Conservation (phyloP, 92 coral and sea anemone species). For the Porites evermanni region DNA sequence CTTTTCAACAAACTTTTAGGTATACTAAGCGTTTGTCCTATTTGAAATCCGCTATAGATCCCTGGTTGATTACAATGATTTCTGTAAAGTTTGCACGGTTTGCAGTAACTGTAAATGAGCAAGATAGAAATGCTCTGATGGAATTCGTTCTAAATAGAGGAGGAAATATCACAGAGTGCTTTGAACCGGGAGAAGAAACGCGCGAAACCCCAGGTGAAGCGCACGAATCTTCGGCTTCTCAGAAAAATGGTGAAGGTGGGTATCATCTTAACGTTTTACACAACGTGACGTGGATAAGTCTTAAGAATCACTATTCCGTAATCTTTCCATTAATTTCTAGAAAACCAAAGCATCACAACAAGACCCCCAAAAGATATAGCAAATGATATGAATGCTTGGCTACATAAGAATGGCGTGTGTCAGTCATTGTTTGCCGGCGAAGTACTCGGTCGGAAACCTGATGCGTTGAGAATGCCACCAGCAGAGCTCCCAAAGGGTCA, state of each 20-base stretch:
- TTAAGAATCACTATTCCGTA: not conserved
- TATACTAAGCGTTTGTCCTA: conserved; percentile 2
- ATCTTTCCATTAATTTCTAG: not conserved
- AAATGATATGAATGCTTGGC: not conserved
- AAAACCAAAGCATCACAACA: not conserved
- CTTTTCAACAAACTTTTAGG: conserved; percentile 2
- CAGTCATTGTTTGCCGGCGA: not conserved
- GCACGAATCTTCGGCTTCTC: no score
- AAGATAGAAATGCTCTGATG: no score
- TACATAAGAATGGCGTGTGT: conserved; percentile 4
- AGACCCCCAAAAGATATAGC: conserved; percentile 5
- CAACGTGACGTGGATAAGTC: not conserved
- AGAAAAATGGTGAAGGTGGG: no score
- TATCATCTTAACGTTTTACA: no score
- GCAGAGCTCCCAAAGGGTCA: not conserved
- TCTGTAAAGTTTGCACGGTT: no score
- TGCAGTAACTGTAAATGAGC: no score
- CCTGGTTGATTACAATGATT: not conserved
- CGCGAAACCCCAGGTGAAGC: no score
- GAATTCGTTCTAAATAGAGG: no score
- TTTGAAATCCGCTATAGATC: conserved; percentile 14
- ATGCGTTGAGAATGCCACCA: not conserved
- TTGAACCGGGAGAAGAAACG: no score
- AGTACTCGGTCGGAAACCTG: not conserved
- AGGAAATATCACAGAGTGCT: no score